Evolutionary conservation across 2,888 invertebrate genomes (phyloP), one percentile per base, ranked within the genome.

Genomic region (Tenthredo notha): DNA sequence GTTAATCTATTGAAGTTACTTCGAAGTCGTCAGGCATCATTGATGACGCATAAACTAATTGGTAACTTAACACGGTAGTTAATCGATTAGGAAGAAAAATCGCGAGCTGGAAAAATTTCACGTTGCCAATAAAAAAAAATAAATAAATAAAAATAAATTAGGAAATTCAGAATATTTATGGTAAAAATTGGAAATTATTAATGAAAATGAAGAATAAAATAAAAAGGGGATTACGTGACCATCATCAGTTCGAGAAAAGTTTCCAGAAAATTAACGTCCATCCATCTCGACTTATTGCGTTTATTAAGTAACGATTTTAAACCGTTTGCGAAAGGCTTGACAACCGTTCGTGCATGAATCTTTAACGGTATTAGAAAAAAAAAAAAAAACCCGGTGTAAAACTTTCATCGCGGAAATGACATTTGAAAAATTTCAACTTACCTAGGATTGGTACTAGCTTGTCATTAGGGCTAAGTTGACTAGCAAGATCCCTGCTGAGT

Each of bases 371-470:
- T 18, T 67, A 4, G 29, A 33, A 33, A 33, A 33, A 33, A 33
- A 33, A 33, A 33, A 33, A 18, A 67, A 67, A 67, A 67, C 33
- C 67, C 15, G 29, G 67, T 33, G 12, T 15, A 18, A 67, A 33
- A 67, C 67, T 67, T 67, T 67, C 67, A 67, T 67, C 67, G 18
- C 29, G 54, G 15, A 84, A 80, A 58, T 86, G 54, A 18, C 18
- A 54, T 21, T 47, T 10, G 21, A 25, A 25, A 74, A 67, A 67
- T 29, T 10, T 4, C 2, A 37, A 87, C 90, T 92, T 86, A 93
- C 93, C 92, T 90, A 96, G 93, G 87, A 97, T 95, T 86, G 95
- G 95, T 92, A 96, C 95, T 85, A 97, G 95, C 90, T 95, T 95
- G 90, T 96, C 96, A 86, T 95, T 94, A 50, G 95, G 95, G 33